Base-by-base conservation (phyloP, 2,113 vertebrate genomes). In the Geococcyx californianus region DNA sequence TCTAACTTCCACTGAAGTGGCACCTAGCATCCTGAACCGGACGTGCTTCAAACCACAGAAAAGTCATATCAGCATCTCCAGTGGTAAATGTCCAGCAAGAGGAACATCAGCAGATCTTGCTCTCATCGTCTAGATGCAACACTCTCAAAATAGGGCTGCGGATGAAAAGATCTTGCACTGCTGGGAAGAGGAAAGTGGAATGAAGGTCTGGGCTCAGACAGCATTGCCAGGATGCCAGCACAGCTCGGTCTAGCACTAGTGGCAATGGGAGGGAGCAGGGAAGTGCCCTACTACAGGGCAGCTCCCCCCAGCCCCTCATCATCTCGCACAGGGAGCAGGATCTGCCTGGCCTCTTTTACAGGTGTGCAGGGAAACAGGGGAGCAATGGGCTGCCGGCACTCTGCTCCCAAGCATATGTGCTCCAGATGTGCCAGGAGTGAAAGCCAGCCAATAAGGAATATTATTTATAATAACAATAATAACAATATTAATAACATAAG, bases 391-490 rank as follows among this genome's bases (percentile, higher is more conserved):
- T 69, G 78, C 82, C 6, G 3, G 54, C 16, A 13, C 56, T 90
- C 66, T 92, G 52, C 54, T 93, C 90, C 80, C 58, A 56, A 63
- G 47, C 94, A 96, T 92, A 52, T 97, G 96, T 0, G 0, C 79
- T 91, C 88, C 95, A 96, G 92, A 90, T 97, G 94, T 80, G 64
- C 64, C 67, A 64, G 42, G 38, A 92, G 83, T 31, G 60, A 80
- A 90, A 33, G 11, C 52, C 79, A 90, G 92, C 88, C 92, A 93
- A 47, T 33, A 47, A 2, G 5, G 52, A 94, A 74, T 92, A 96
- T 93, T 96, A 96, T 97, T 96, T 96, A 95, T 96, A 95, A 95
- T 94, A 96, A 95, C 89, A 96, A 96, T 93, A 94, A 97, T 80
- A 97, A 96, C 88, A 96, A 96, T 96, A 96, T 97, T 95, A 95